These are phyloP conservation scores for Piprites chloris DNA, from an alignment of 2,113 vertebrate species.

Conservation along the genomic window DNA sequence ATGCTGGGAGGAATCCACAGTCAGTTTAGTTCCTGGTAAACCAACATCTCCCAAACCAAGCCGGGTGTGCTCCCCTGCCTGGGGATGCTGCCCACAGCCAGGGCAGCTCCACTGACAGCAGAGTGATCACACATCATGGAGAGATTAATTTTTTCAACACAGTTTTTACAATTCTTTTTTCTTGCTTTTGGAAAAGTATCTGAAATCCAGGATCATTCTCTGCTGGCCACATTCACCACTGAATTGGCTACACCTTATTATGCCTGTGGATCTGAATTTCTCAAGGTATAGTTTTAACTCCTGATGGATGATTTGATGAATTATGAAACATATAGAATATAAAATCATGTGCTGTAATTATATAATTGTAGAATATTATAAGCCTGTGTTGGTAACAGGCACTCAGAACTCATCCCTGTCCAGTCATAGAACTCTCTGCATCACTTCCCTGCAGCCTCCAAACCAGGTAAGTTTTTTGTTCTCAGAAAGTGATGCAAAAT, in stretches of 20 bases:
- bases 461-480: not conserved
- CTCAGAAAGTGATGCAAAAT: not conserved
- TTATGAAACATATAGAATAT: not conserved
- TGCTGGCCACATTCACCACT: not conserved
- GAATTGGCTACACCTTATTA: not conserved
- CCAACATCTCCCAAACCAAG: not conserved
- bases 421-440: not conserved
- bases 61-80: not conserved
- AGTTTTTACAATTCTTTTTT: not conserved
- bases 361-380: not conserved
- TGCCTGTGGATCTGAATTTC: not conserved
- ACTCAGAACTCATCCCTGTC: not conserved
- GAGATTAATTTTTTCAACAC: not conserved
- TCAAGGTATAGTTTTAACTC: not conserved
- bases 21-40: not conserved
- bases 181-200: not conserved
- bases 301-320: not conserved
- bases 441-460: not conserved
- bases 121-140: not conserved
- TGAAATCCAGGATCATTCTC: not conserved
- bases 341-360: not conserved
- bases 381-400: not conserved
- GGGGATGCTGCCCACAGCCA: not conserved
- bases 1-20: not conserved
- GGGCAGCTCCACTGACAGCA: not conserved